phyloP scores from a whole-genome alignment of 2,888 invertebrate genomes.

The Patella caerulea region DNA sequence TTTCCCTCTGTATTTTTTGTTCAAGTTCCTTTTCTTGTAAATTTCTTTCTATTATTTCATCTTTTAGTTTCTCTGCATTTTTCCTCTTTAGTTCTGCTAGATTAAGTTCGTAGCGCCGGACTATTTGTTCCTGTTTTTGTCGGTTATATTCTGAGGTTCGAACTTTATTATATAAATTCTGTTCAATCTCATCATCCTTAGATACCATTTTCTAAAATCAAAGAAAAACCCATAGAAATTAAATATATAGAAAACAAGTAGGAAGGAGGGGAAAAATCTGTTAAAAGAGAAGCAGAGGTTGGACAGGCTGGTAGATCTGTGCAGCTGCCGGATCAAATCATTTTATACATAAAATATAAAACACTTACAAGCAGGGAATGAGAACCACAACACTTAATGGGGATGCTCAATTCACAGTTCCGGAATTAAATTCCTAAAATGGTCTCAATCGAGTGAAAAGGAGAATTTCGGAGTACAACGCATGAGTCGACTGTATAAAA shows the following conservation, averaged over 20 bases:
- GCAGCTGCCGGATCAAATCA: neutral
- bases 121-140: conserved; percentile 67
- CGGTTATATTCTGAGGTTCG: conserved; percentile 65
- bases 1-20: conserved; percentile 61
- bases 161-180: conserved; percentile 61
- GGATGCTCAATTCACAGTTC: too few species aligned
- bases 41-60: conserved; percentile 53
- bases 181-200: conserved; percentile 66
- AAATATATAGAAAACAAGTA: neutral
- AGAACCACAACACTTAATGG: too few species aligned
- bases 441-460: too few species aligned
- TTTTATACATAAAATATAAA: neutral
- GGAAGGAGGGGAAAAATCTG: too few species aligned
- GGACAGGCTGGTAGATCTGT: neutral
- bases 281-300: too few species aligned
- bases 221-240: neutral
- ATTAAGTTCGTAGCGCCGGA: conserved; percentile 57
- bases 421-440: too few species aligned
- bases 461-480: too few species aligned
- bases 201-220: conserved; percentile 65
- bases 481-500: too few species aligned
- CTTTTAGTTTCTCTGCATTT: conserved; percentile 59
- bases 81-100: conserved; percentile 57
- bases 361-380: too few species aligned
- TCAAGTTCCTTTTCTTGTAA: conserved; percentile 60